A percentile compares a stretch with the other conserved stretches of the same genome.
Evolutionary conservation across 2,888 invertebrate species (phyloP).

Genomic region (Drosophila stalkeri): DNA sequence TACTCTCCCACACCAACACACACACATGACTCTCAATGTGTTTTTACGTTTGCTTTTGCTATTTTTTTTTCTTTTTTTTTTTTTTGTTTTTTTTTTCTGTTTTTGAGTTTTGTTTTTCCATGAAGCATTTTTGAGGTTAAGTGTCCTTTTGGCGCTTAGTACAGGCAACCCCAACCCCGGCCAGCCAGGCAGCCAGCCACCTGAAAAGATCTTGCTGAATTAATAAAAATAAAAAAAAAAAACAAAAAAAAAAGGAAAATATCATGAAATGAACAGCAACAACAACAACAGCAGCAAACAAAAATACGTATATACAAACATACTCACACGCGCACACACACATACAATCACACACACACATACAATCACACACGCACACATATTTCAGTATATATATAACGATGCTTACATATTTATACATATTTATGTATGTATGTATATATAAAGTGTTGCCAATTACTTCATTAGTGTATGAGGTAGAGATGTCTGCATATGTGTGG

Average conservation of each 20-base stretch:
- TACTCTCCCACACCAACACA: slow-evolving; percentile 20
- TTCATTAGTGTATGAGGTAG: slow-evolving; percentile 80
- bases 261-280: slow-evolving; percentile 52
- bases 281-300: slow-evolving; percentile 29
- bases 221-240: slow-evolving; percentile 17
- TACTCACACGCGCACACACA: slow-evolving; percentile 8
- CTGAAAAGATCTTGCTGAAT: slow-evolving; percentile 77
- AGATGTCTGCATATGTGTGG: slow-evolving; percentile 81
- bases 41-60: slow-evolving; percentile 22
- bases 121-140: slow-evolving; percentile 80
- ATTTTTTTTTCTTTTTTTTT: slow-evolving; percentile 22
- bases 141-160: slow-evolving; percentile 79
- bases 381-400: slow-evolving; percentile 62
- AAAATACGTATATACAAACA: slow-evolving; percentile 40
- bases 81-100: slow-evolving; percentile 36
- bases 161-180: slow-evolving; percentile 14
- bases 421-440: slow-evolving; percentile 56
- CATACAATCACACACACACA: slow-evolving; percentile 33
- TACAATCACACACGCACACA: slow-evolving; percentile 47
- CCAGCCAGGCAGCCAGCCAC: slow-evolving; percentile 44
- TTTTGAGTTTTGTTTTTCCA: slow-evolving; percentile 69
- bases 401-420: slow-evolving; percentile 20
- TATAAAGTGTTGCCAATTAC: slow-evolving; percentile 80
- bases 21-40: slow-evolving; percentile 31
- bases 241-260: slow-evolving; percentile 33